Evolutionary conservation across 1,140 invertebrate genomes (phyloP), one percentile per base, ranked within the genome.

Genomic region (Drosophila kepulauana): DNA sequence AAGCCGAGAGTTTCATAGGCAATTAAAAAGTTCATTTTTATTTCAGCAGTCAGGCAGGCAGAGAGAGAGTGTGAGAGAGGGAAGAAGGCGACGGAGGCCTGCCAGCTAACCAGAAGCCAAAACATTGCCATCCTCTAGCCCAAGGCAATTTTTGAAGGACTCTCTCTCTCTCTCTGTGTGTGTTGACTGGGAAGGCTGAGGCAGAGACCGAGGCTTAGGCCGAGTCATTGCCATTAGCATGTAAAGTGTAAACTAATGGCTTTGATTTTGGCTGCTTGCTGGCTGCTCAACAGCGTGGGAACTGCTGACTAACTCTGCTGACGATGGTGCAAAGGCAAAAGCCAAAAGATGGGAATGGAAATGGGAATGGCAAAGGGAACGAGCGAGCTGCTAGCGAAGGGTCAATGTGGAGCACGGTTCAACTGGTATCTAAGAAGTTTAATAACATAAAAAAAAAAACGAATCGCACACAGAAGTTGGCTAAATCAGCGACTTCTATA

Each of bases 1-100:
- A 38, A 25, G 49, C 51, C 62, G 64, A 25, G 20, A 76, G 68
- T 88, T 89, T 89, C 81, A 90, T 89, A 86, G 86, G 86, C 85
- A 89, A 89, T 89, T 90, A 89, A 89, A 89, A 89, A 89, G 85
- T 89, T 88, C 86, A 86, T 90, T 85, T 89, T 89, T 52, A 66
- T 74, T 72, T 72, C 43, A 78, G 74, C 71, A 28, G 61, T 15
- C 51, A 49, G 62, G 45, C 45, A 11, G 30, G n/a, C 48, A 7
- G 15, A 51, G 30, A 5, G 30, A 25, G 10, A 43, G 1, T 0
- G 11, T n/a, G 30, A 25, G 13, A n/a, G 48, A 8, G 46, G 3
- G 30, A 1, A 33, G 30, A 6, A 0, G 45, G 15, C 1, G 13
- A 6, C 13, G 46, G 16, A 20, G 28, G 52, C 10, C n/a, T 16